phyloP scores from a whole-genome alignment of 1,140 invertebrate genomes.

The Luehdorfia chinensis region DNA sequence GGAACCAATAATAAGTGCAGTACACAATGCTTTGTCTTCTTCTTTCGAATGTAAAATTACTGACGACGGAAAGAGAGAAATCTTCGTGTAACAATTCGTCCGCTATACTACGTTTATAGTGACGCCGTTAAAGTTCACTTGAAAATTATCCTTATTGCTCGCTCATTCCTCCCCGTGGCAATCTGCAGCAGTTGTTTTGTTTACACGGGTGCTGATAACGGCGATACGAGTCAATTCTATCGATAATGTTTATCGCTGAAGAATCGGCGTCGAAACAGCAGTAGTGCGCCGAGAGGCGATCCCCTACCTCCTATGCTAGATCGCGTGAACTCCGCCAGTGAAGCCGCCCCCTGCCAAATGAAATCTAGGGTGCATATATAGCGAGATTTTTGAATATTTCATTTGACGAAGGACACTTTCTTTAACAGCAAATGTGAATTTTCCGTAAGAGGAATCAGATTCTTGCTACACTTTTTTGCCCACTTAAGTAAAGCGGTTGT shows the following conservation, averaged over 20 bases:
- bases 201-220: conserved; percentile 43
- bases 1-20: too few relatives aligned
- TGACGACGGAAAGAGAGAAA: too few relatives aligned
- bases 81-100: too few relatives aligned
- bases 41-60: too few relatives aligned
- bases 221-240: conserved; percentile 29
- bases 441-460: conserved; percentile 7
- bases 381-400: conserved; percentile 61
- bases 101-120: too few relatives aligned
- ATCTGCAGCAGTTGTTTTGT: conserved; percentile 33
- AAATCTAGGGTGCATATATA: conserved; percentile 46
- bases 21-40: too few relatives aligned
- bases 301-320: not conserved
- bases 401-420: conserved; percentile 50
- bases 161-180: too few relatives aligned
- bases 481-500: conserved; percentile 23
- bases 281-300: not conserved
- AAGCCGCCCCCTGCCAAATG: conserved; percentile 29
- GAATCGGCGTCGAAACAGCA: not conserved
- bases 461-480: conserved; percentile 3
- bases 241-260: conserved; percentile 47
- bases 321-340: not conserved
- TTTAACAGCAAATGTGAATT: too few relatives aligned
- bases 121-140: too few relatives aligned
- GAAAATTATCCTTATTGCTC: too few relatives aligned